Evolutionary conservation across 2,113 vertebrate genomes (phyloP), one percentile per base, ranked within the genome.

Genomic region (Sakesphorus luctuosus): DNA sequence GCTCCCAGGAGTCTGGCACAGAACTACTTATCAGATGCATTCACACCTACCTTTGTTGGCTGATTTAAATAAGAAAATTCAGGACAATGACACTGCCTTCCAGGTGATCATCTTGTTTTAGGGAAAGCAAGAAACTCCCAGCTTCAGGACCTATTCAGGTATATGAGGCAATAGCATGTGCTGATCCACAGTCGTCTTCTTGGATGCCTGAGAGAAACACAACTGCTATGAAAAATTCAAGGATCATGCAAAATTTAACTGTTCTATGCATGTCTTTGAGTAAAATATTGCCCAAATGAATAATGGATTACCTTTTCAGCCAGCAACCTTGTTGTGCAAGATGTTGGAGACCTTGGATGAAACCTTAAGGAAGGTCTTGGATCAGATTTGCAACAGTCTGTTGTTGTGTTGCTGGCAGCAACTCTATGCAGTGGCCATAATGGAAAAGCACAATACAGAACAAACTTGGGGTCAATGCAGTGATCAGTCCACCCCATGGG

Each of bases 131-230:
- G 56, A 33, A 74, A 21, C 9, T 84, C 65, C 38, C 44, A 44
- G 26, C 14, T 47, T 56, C 61, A 38, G 43, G 20, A 67, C 8
- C 26, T 47, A 2, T 11, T 66, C 53, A 69, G 31, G 38, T 43
- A 31, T 0, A 17, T 4, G 21, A 86, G 26, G 49, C 43, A 63
- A 38, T 6, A 58, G 31, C 0, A 0, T 20, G 10, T 56, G 50
- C n/a, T 77, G 43, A 40, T 80, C 55, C 59, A 53, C 0, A 0
- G 31, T 49, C 0, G 0, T 46, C n/a, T 21, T 35, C 56, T 47
- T 20, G 15, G 29, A 53, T 25, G 4, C 23, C 50, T 55, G 35
- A 75, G 3, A 89, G 31, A 81, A 82, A 55, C 29, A 66, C 4
- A 68, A 47, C 15, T 68, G 29, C 38, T 52, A 14, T 38, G 77